Evolutionary conservation across 2,797 vertebrate species (phyloP).

Genomic region (Psittacula derbiana): DNA sequence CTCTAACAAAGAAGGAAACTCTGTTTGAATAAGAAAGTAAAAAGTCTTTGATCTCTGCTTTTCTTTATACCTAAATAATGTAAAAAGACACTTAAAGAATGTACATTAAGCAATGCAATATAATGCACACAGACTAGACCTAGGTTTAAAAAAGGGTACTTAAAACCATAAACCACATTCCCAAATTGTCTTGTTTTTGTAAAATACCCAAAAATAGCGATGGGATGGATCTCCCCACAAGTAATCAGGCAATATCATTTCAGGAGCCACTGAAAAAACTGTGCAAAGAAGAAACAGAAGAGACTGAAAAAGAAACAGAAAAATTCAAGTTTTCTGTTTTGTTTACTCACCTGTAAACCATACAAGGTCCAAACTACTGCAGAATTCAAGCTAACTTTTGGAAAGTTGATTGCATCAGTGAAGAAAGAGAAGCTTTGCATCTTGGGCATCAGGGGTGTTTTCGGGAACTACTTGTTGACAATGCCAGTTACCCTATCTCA

Average conservation of each 20-base stretch:
- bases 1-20: not conserved
- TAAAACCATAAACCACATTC: accelerated
- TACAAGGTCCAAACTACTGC: not conserved
- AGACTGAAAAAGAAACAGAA: not conserved
- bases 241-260: not conserved
- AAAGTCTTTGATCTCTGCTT: not conserved
- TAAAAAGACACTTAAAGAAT: not conserved
- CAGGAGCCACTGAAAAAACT: not conserved
- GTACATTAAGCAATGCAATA: not conserved
- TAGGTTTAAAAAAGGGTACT: not conserved
- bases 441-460: not conserved
- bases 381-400: not conserved
- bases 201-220: not conserved
- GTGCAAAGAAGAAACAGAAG: not conserved
- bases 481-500: accelerated
- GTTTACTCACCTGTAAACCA: not conserved
- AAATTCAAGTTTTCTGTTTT: not conserved
- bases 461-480: accelerated
- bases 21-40: not conserved
- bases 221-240: not conserved
- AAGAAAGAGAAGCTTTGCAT: not conserved
- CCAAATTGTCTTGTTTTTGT: not conserved
- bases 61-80: not conserved
- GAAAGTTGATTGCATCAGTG: not conserved
- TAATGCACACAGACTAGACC: not conserved